Evolutionary conservation across 1,140 invertebrate genomes (phyloP), one percentile per base, ranked within the genome.

Genomic region (Euborellia annulipes): DNA sequence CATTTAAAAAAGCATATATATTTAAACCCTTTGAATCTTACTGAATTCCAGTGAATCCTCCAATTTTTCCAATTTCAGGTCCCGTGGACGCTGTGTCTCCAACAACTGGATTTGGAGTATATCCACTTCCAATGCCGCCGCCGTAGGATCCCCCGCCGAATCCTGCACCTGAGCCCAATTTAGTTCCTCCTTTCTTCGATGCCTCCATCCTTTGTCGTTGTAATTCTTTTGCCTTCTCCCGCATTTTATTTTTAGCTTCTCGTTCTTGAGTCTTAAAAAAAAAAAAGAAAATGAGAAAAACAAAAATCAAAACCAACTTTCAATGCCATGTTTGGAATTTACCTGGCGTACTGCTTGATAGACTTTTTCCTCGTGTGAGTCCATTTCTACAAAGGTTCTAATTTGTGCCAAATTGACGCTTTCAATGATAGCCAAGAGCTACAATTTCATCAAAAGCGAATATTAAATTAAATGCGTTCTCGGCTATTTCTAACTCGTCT

Each of bases 371-470:
- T 99, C 95, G 54, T 98, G 94, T 2, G 95, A 98, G 65, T 99
- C 95, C 96, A 99, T 99, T 65, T 98, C 94, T 3, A 97, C 95
- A 67, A 96, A 98, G 22, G 95, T 98, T 53, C 93, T 75, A 41
- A 99, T 95, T 70, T 98, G 94, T 30, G 93, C 88, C 52, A 99
- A 70, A 69, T 98, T 98, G 1, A 99, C 94, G 72, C 84, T 97
- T 71, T 99, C 95, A 50, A n/a, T 94, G 75, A 63, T 98, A 98
- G 2, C 96, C 95, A 2, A 98, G 65, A 4, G 95, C 93, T 17
- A 99, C 92, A 60, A 99, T 96, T 70, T 99, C 96, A 71, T 99
- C 96, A 69, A 99, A 99, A 2, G 96, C 96, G 72, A 98, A 98
- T 55, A 99, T 90, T 36, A 99, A 70, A 58, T 93, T 90, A 63